A percentile compares a stretch with the other conserved stretches of the same genome.
These are phyloP conservation scores for Scaptomyza polygonia DNA, from an alignment of 2,888 invertebrate species.

Conservation along the genomic window DNA sequence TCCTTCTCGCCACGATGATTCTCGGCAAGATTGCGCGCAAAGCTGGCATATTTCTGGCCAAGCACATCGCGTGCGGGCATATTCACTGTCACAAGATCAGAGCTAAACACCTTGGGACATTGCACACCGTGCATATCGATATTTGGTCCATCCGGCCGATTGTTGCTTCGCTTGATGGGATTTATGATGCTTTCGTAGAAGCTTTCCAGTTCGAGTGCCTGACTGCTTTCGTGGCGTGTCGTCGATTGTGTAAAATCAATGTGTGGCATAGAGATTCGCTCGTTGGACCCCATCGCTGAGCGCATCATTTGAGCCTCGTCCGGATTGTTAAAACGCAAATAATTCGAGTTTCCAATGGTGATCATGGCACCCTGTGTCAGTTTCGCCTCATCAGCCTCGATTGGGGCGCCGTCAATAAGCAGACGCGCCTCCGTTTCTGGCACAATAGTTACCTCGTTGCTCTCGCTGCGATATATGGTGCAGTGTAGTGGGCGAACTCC, in stretches of 20 bases:
- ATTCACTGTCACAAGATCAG: slow-evolving; percentile 91
- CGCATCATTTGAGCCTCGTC: slow-evolving; percentile 94
- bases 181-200: slow-evolving; percentile 82
- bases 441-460: slow-evolving; percentile 92
- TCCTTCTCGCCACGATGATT: slow-evolving; percentile 84
- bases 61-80: slow-evolving; percentile 93
- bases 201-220: slow-evolving; percentile 72
- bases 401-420: slow-evolving; percentile 90
- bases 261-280: slow-evolving; percentile 91
- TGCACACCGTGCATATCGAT: slow-evolving; percentile 86
- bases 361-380: slow-evolving; percentile 96
- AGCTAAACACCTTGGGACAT: slow-evolving; percentile 91
- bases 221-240: slow-evolving; percentile 33
- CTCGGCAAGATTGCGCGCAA: slow-evolving; percentile 87
- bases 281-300: slow-evolving; percentile 89
- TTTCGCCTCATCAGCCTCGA: slow-evolving; percentile 88
- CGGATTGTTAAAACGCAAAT: slow-evolving; percentile 96
- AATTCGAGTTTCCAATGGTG: slow-evolving; percentile 95
- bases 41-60: slow-evolving; percentile 88
- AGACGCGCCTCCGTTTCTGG: slow-evolving; percentile 89
- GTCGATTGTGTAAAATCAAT: slow-evolving; percentile 86
- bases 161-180: slow-evolving; percentile 39
- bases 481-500: slow-evolving; percentile 94
- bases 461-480: slow-evolving; percentile 92
- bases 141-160: slow-evolving; percentile 64